Conservation (phyloP, 2,888 invertebrate genomes). For the Cantharis rufa region DNA sequence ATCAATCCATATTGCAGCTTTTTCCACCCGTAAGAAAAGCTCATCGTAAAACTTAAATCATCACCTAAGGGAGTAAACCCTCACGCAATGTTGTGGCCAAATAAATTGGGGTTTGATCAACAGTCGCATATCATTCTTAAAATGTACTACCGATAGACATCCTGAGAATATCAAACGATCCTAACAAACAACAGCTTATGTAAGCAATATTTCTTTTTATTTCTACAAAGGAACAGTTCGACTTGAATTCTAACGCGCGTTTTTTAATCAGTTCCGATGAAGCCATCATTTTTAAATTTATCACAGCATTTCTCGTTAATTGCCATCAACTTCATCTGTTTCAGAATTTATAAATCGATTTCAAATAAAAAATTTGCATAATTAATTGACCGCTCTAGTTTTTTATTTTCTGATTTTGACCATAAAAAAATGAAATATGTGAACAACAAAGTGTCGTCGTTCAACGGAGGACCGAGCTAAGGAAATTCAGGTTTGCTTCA, state of each 20-base stretch:
- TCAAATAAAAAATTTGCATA: neutral
- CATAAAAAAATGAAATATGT: neutral
- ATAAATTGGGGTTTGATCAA: neutral
- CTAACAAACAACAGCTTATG: neutral
- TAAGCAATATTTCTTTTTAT: neutral
- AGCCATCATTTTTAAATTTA: neutral
- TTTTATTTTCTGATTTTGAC: neutral
- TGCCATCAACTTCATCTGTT: neutral
- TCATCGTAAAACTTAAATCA: neutral
- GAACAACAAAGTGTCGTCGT: neutral
- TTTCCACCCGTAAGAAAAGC: neutral
- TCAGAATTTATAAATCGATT: neutral
- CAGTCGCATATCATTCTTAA: neutral
- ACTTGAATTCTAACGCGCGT: neutral
- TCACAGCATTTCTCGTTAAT: neutral
- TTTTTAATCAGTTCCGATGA: neutral
- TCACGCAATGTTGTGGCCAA: neutral
- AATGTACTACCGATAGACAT: neutral
- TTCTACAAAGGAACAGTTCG: neutral
- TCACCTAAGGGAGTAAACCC: neutral
- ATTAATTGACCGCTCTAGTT: neutral
- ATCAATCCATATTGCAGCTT: neutral
- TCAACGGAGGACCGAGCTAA: neutral
- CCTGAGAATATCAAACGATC: neutral
- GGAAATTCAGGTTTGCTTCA: neutral